Evolutionary conservation across 2,888 invertebrate species (phyloP).

Genomic region (Melipona beecheii): DNA sequence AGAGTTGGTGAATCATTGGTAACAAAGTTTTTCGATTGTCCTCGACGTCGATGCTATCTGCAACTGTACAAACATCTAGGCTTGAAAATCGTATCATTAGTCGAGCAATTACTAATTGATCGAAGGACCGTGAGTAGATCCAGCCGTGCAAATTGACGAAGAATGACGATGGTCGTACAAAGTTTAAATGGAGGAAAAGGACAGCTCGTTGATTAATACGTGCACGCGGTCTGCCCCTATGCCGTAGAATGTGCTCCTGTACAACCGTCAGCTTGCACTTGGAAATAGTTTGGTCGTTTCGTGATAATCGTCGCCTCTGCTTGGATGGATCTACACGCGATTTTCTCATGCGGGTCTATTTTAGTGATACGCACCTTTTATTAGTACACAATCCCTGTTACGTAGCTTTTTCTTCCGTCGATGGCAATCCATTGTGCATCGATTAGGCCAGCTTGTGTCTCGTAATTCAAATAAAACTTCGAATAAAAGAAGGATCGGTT

Average conservation of each 20-base stretch:
- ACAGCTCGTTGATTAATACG: slow-evolving; percentile 69
- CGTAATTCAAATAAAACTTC: slow-evolving; percentile 33
- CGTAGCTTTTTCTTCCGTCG: slow-evolving; percentile 34
- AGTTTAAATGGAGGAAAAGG: slow-evolving; percentile 61
- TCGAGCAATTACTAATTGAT: slow-evolving; percentile 52
- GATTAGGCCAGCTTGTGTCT: slow-evolving; percentile 21
- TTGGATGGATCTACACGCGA: slow-evolving; percentile 19
- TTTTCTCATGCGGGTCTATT: slow-evolving; percentile 75
- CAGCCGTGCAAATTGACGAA: slow-evolving; percentile 70
- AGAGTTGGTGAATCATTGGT: slow-evolving; percentile 37
- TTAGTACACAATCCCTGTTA: slow-evolving; percentile 64
- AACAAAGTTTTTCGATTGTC: not conserved
- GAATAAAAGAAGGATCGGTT: slow-evolving; percentile 30
- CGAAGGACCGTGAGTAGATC: slow-evolving; percentile 47
- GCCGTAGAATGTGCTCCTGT: slow-evolving; percentile 19
- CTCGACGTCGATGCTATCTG: not conserved
- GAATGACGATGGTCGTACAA: slow-evolving; percentile 62
- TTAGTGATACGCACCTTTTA: slow-evolving; percentile 58
- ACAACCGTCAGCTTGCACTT: slow-evolving; percentile 35
- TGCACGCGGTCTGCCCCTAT: slow-evolving; percentile 68
- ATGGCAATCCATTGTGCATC: slow-evolving; percentile 40
- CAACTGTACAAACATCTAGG: not conserved
- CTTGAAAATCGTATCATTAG: slow-evolving; percentile 35
- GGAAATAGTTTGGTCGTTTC: slow-evolving; percentile 58
- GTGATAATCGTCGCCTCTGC: slow-evolving; percentile 54